Conservation (phyloP, 2,888 invertebrate genomes). For the Anthophora plumipes region DNA sequence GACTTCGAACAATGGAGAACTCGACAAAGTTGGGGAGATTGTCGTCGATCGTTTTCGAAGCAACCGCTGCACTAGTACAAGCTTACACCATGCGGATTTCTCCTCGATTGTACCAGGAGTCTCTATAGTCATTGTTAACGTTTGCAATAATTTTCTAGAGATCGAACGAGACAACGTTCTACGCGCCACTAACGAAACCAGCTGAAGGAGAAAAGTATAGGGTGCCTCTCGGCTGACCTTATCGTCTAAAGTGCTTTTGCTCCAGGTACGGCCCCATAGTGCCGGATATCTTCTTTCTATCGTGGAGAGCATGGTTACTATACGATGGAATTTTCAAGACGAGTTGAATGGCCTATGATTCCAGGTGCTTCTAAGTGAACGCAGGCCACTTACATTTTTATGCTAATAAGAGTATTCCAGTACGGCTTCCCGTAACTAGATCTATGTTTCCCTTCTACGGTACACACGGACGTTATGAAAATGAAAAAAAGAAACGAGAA, state of each 20-base stretch:
- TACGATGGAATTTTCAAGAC: slow-evolving; percentile 14
- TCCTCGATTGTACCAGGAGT: slow-evolving; percentile 27
- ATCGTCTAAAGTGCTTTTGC: slow-evolving; percentile 4
- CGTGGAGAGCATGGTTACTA: not conserved
- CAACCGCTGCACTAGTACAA: not conserved
- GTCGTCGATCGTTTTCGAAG: not conserved
- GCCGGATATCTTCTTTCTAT: not conserved
- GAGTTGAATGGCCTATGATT: slow-evolving; percentile 16
- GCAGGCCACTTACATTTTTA: not conserved
- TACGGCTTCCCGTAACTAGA: slow-evolving; percentile 16
- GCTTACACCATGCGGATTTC: not conserved
- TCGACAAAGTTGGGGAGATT: not conserved
- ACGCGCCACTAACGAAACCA: slow-evolving; percentile 8
- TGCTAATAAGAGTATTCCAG: slow-evolving; percentile 1
- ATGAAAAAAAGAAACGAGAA: not conserved
- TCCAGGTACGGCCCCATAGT: not conserved
- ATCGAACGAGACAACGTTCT: slow-evolving; percentile 23
- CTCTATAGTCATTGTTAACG: slow-evolving; percentile 21
- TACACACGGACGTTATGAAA: not conserved
- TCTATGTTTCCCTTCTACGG: not conserved
- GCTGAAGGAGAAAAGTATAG: not conserved
- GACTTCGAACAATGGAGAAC: slow-evolving; percentile 8
- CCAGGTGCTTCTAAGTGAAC: slow-evolving; percentile 7
- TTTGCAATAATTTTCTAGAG: slow-evolving; percentile 45
- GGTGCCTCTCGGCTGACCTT: not conserved